phyloP scores from a whole-genome alignment of 2,888 invertebrate genomes.

The Drosophila affinis region DNA sequence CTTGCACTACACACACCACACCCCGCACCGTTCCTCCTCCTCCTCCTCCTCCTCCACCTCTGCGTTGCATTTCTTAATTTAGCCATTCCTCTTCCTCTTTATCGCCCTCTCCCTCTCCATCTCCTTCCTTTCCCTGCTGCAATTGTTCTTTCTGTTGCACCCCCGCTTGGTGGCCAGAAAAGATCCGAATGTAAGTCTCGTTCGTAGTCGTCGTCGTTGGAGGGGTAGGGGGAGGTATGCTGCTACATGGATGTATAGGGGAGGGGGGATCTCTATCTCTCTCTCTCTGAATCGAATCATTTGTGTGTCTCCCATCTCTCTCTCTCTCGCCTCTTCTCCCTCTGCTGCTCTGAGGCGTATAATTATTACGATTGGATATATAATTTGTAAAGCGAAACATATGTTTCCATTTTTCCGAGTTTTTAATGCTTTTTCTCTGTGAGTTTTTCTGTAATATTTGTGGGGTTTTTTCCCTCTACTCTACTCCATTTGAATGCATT shows the following conservation, averaged over 20 bases:
- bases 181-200: slow-evolving; percentile 22
- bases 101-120: slow-evolving; percentile 30
- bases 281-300: slow-evolving; percentile 23
- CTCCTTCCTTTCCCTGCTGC: slow-evolving; percentile 17
- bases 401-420: slow-evolving; percentile 71
- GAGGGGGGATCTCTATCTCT: slow-evolving; percentile 22
- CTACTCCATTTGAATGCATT: slow-evolving; percentile 60
- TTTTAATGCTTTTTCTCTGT: slow-evolving; percentile 55
- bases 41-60: slow-evolving; percentile 44
- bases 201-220: too few species aligned
- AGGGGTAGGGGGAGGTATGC: background rate
- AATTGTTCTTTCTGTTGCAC: slow-evolving; percentile 41
- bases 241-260: background rate
- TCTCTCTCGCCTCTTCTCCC: background rate
- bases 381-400: slow-evolving; percentile 76
- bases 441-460: slow-evolving; percentile 3
- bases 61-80: slow-evolving; percentile 78
- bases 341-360: slow-evolving; percentile 37
- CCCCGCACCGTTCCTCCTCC: background rate
- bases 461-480: background rate
- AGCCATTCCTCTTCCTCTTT: slow-evolving; percentile 57
- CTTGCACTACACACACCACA: slow-evolving; percentile 1
- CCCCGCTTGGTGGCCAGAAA: slow-evolving; percentile 33
- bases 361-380: slow-evolving; percentile 75
- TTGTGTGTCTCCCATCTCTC: background rate